A percentile compares a stretch with the other conserved stretches of the same genome.
These are phyloP conservation scores for Diabrotica virgifera DNA, from an alignment of 1,140 invertebrate genomes.

Conservation along the genomic window DNA sequence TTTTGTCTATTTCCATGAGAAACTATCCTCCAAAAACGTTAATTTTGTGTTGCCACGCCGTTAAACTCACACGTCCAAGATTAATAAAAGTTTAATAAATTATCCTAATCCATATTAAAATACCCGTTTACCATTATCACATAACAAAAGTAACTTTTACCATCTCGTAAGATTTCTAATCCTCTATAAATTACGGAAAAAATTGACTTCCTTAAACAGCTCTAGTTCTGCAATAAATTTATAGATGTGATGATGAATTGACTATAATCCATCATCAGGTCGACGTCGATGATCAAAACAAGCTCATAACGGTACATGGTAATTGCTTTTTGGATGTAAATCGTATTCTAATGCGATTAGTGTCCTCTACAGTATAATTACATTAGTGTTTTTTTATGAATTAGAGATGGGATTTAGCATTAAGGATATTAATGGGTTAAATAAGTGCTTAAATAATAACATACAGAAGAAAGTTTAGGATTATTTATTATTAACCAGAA, in stretches of 20 bases:
- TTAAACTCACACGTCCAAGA: too few species aligned
- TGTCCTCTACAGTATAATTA: neutral
- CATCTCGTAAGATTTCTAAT: neutral
- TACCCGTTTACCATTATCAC: too few species aligned
- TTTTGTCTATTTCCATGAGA: too few species aligned
- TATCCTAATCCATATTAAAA: too few species aligned
- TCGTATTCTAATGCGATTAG: neutral
- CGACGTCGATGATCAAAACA: neutral
- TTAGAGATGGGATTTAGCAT: neutral
- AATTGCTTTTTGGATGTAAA: constrained; percentile 3
- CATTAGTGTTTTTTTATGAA: neutral
- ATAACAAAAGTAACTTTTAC: neutral
- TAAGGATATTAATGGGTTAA: too few species aligned
- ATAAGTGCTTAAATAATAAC: too few species aligned
- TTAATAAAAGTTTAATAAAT: too few species aligned
- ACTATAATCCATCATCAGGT: neutral
- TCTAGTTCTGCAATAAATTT: neutral
- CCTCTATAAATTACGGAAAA: neutral
- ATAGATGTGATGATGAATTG: neutral
- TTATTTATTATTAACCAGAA: too few species aligned
- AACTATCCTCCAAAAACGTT: too few species aligned
- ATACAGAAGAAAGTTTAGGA: too few species aligned
- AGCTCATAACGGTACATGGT: neutral
- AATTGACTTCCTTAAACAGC: neutral
- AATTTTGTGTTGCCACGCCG: too few species aligned